These are phyloP conservation scores for Scaptodrosophila lebanonensis DNA, from an alignment of 1,140 invertebrate species.

Conservation along the genomic window DNA sequence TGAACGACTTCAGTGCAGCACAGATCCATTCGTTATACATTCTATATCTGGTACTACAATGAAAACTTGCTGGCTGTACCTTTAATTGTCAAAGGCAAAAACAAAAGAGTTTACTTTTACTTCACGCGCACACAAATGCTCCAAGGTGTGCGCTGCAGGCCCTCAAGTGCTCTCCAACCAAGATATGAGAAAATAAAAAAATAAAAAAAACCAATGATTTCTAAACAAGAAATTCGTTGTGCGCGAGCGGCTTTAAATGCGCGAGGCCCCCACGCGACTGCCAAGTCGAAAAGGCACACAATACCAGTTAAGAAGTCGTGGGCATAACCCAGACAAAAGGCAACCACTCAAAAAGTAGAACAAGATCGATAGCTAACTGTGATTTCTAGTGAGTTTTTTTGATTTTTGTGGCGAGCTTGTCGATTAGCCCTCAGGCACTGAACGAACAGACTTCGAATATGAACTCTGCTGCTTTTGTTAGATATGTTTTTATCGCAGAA, in stretches of 20 bases:
- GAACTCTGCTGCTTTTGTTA: too few species aligned
- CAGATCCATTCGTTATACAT: too few species aligned
- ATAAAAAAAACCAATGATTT: neutral
- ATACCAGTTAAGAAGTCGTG: constrained; percentile 16
- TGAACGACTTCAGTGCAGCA: neutral
- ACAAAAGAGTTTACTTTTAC: constrained; percentile 49
- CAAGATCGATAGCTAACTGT: constrained; percentile 45
- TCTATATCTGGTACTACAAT: too few species aligned
- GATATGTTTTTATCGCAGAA: too few species aligned
- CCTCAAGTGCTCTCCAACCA: too few species aligned
- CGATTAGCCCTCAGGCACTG: too few species aligned
- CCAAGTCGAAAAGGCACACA: constrained; percentile 21
- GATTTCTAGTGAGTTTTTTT: neutral
- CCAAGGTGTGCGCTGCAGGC: constrained; percentile 28
- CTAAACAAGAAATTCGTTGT: constrained; percentile 25
- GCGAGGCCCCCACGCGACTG: neutral
- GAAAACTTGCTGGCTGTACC: neutral
- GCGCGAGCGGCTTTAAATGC: too few species aligned
- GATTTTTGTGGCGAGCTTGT: too few species aligned
- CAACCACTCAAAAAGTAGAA: constrained; percentile 42
- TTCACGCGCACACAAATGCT: constrained; percentile 1
- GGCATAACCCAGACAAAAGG: constrained; percentile 38
- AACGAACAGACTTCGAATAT: too few species aligned
- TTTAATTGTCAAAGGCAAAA: constrained; percentile 38
- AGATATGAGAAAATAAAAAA: constrained; percentile 10